Evolutionary conservation across 2,113 vertebrate species (phyloP).

Genomic region (Bucco capensis): DNA sequence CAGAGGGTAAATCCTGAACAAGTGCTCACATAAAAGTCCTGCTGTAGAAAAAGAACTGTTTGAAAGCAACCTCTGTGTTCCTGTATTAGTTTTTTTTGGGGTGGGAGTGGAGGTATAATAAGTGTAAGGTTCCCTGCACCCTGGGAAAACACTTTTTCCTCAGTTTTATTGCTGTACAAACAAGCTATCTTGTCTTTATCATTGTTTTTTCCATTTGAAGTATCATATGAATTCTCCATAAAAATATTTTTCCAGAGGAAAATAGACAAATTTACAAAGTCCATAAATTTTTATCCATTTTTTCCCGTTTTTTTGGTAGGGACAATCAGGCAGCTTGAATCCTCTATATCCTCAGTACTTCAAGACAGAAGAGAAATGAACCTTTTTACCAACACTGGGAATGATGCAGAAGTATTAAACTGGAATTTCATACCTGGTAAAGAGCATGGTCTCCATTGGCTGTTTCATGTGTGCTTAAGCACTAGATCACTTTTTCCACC

Average conservation of each 20-base stretch:
- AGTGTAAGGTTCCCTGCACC: accelerated
- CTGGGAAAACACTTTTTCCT: accelerated
- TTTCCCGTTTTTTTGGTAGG: too few species aligned
- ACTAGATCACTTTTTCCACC: neutral
- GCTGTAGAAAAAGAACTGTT: neutral
- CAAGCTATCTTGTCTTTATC: neutral
- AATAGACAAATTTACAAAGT: neutral
- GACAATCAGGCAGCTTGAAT: neutral
- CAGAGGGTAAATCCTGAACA: neutral
- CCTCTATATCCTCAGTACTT: neutral
- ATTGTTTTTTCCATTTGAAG: neutral
- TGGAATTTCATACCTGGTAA: neutral
- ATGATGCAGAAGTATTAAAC: neutral
- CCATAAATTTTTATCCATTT: neutral
- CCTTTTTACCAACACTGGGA: too few species aligned
- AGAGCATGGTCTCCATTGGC: neutral
- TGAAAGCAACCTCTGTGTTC: neutral
- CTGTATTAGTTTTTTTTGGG: accelerated
- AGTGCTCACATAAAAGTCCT: neutral
- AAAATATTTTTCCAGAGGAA: neutral
- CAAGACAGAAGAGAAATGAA: neutral
- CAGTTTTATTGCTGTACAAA: neutral
- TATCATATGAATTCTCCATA: neutral
- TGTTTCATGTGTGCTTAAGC: neutral
- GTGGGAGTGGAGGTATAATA: accelerated